Evolutionary conservation across 1,140 invertebrate genomes (phyloP).

Genomic region (Carposina sasakii): DNA sequence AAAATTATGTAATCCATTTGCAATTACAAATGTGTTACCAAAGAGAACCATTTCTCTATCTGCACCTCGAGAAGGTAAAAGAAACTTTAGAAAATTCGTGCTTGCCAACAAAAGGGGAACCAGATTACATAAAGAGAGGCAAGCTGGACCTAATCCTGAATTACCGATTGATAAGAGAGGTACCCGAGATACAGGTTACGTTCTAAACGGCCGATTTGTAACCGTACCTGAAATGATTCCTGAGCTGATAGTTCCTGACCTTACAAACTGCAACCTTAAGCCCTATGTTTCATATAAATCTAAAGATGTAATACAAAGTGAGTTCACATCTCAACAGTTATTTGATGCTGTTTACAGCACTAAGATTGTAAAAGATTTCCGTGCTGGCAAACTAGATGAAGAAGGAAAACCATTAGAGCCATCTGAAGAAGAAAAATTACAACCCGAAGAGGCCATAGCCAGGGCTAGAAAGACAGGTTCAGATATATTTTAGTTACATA

Average conservation of each 20-base stretch:
- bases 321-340: conserved; percentile 88
- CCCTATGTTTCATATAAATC: conserved; percentile 94
- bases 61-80: conserved; percentile 76
- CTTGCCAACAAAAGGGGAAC: conserved; percentile 82
- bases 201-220: conserved; percentile 74
- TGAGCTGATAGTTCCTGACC: conserved; percentile 92
- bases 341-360: conserved; percentile 87
- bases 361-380: conserved; percentile 87
- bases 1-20: too few relatives aligned
- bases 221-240: conserved; percentile 91
- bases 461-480: conserved; percentile 82
- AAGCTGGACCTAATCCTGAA: conserved; percentile 74
- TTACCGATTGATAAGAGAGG: conserved; percentile 79
- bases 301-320: conserved; percentile 80
- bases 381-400: conserved; percentile 78
- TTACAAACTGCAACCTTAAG: conserved; percentile 86
- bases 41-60: conserved; percentile 76
- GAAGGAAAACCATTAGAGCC: conserved; percentile 81
- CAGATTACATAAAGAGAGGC: conserved; percentile 76
- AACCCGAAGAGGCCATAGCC: conserved; percentile 79
- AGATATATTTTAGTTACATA: conserved; percentile 84
- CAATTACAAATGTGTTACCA: conserved; percentile 47
- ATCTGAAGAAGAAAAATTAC: conserved; percentile 80
- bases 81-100: conserved; percentile 86
- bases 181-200: conserved; percentile 76